Base-by-base conservation (phyloP, 1,140 invertebrate genomes). In the Diorhabda carinulata region DNA sequence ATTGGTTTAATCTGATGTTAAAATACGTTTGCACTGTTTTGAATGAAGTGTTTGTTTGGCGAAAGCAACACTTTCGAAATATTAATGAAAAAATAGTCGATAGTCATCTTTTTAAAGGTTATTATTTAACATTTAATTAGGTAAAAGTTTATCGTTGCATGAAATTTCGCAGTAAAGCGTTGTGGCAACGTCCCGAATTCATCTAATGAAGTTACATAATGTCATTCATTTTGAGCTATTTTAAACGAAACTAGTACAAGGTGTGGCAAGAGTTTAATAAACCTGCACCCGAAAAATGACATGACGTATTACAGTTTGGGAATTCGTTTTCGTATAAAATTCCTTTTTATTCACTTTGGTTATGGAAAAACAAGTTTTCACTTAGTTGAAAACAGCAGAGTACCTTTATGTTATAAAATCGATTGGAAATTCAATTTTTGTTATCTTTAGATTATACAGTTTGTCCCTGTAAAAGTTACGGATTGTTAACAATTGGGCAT, bases 111-210 rank as follows among this genome's bases (percentile, higher is more conserved):
- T 10, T 3, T n/a, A 62, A 62, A 62, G 61, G 61, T 62, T 62
- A 62, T 62, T 62, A 62, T 62, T 62, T 62, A 62, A 43, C 61
- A 62, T 62, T 62, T 62, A 62, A 62, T 62, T 40, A 62, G 42
- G 43, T 44, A 44, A 62, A 43, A 62, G 61, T 62, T 62, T 62
- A 62, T 47, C 61, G 61, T 62, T 62, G 61, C 61, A 62, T 62
- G 61, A 62, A 62, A 62, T 62, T 62, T 9, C 61, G 61, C 43
- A 62, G 61, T 62, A 43, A 62, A 10, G 43, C 5, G 61, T 2
- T 52, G 47, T 52, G 43, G 41, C 61, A 43, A 44, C 44, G 61
- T 62, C 25, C 61, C 61, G 43, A 62, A 62, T 62, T 62, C 61
- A 62, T 62, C 61, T 62, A 62, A 62, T 62, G 43, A 62, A 62